Conservation (phyloP, 2,888 invertebrate species). For the Drosophila pseudotakahashii region DNA sequence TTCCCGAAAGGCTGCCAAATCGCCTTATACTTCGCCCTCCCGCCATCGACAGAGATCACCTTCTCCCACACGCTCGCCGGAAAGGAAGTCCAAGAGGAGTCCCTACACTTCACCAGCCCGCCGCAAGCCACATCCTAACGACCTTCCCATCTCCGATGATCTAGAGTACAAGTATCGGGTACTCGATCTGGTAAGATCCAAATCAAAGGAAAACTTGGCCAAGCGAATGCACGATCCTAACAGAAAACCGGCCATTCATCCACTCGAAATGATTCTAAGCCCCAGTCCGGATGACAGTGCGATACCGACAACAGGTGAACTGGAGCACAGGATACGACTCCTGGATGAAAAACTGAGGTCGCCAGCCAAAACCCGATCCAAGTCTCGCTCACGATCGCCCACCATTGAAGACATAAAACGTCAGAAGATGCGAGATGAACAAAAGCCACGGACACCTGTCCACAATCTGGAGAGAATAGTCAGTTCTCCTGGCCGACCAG, state of each 20-base stretch:
- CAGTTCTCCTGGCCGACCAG: conserved; percentile 65
- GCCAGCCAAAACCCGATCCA: conserved; percentile 67
- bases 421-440: conserved; percentile 63
- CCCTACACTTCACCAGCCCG: conserved; percentile 65
- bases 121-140: conserved; percentile 47
- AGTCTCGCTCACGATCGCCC: conserved; percentile 74
- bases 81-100: conserved; percentile 36
- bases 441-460: conserved; percentile 64
- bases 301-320: conserved; percentile 81
- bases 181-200: conserved; percentile 73
- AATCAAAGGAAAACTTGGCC: conserved; percentile 66
- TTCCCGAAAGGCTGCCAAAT: conserved; percentile 51
- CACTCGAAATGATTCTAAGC: conserved; percentile 80
- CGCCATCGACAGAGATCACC: conserved; percentile 54
- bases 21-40: conserved; percentile 49
- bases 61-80: conserved; percentile 59
- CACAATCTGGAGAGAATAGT: conserved; percentile 74
- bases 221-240: conserved; percentile 63
- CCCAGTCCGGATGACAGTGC: conserved; percentile 76
- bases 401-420: conserved; percentile 74
- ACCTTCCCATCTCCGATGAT: conserved; percentile 68
- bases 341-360: conserved; percentile 74
- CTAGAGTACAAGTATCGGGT: conserved; percentile 77
- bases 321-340: conserved; percentile 80
- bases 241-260: conserved; percentile 77